These are phyloP conservation scores for Aeoliscus strigatus DNA, from an alignment of 2,797 vertebrate genomes.

Conservation along the genomic window DNA sequence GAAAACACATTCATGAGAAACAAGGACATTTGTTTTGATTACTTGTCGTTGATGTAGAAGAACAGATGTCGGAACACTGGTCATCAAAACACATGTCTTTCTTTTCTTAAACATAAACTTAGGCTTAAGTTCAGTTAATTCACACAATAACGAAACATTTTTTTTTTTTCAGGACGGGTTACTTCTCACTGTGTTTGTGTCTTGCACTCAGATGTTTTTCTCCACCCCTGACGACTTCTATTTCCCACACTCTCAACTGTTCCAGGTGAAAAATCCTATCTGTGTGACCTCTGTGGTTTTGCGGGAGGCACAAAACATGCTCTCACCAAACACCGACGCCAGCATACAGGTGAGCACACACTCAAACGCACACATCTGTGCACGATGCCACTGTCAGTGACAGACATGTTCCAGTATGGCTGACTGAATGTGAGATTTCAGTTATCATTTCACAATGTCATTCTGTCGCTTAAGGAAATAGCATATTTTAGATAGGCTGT, in stretches of 20 bases:
- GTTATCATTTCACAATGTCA: conserved; percentile 73
- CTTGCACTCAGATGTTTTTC: neutral
- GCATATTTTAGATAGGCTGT: conserved; percentile 70
- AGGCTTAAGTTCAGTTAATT: no score
- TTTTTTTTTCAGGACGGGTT: no score
- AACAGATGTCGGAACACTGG: no score
- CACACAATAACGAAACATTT: no score
- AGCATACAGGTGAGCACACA: conserved; percentile 87
- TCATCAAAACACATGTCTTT: no score
- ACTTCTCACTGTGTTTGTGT: no score
- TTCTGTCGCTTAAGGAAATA: conserved; percentile 70
- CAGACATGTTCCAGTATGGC: conserved; percentile 63
- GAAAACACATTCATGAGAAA: no score
- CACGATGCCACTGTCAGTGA: conserved; percentile 60
- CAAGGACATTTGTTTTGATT: no score
- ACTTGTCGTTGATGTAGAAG: no score
- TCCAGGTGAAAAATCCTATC: conserved; percentile 97
- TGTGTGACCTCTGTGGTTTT: conserved; percentile 98
- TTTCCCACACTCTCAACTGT: conserved; percentile 6
- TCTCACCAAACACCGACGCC: conserved; percentile 95
- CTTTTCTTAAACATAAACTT: no score
- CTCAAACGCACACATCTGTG: conserved; percentile 33
- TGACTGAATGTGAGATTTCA: conserved; percentile 70
- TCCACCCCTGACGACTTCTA: neutral
- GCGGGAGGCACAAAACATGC: conserved; percentile 95